Conservation (phyloP, 1,140 invertebrate species). For the Trichonephila inaurata region DNA sequence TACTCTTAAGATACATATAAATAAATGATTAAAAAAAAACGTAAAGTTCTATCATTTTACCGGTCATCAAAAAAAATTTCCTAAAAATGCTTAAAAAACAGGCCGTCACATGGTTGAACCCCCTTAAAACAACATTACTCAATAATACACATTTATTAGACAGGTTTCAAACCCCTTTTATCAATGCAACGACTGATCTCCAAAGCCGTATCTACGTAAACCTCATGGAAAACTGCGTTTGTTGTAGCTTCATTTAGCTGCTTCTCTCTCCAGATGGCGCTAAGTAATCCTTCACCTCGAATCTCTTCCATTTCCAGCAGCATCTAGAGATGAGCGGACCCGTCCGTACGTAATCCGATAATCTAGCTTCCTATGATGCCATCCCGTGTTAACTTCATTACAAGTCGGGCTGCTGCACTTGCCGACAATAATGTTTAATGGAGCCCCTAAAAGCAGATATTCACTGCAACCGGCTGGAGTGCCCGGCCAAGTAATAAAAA, state of each 20-base stretch:
- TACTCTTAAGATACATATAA: too few relatives aligned
- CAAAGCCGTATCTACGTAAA: too few relatives aligned
- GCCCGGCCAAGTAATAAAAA: slow-evolving; percentile 27
- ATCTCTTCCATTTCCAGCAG: neutral
- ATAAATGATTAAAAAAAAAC: too few relatives aligned
- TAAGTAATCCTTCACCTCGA: neutral
- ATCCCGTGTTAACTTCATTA: slow-evolving; percentile 76
- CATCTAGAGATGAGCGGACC: neutral
- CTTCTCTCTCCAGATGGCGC: neutral
- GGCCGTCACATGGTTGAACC: too few relatives aligned
- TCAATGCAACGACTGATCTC: too few relatives aligned
- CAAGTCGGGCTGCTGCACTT: slow-evolving; percentile 64
- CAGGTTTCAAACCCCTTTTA: too few relatives aligned
- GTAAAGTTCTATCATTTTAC: too few relatives aligned
- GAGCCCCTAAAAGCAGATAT: slow-evolving; percentile 72
- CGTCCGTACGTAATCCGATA: slow-evolving; percentile 68
- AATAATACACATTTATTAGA: too few relatives aligned
- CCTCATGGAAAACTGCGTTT: neutral
- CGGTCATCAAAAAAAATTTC: too few relatives aligned
- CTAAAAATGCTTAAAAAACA: too few relatives aligned
- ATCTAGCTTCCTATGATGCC: slow-evolving; percentile 70
- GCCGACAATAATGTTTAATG: slow-evolving; percentile 76
- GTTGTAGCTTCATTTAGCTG: neutral
- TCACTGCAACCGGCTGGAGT: slow-evolving; percentile 41
- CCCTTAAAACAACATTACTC: too few relatives aligned